Percentiles rank a stretch among this genome's conserved stretches.
These are phyloP conservation scores for Colletes latitarsis DNA, from an alignment of 1,140 invertebrate species.

Conservation along the genomic window DNA sequence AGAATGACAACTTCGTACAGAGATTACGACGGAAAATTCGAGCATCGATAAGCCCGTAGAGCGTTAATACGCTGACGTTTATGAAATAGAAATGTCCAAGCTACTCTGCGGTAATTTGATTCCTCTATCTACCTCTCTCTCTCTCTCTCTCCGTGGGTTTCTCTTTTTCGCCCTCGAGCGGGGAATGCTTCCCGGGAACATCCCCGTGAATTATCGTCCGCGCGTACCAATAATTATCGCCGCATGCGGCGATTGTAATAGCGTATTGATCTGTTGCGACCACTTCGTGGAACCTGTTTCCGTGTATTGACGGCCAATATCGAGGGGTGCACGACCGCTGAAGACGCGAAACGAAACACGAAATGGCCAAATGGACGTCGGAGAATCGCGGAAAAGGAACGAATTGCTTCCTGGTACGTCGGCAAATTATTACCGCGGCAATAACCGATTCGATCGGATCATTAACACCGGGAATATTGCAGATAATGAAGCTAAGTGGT, in stretches of 20 bases:
- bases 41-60: conserved; percentile 26
- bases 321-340: conserved; percentile 10
- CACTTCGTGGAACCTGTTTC: conserved; percentile 47
- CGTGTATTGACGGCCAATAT: conserved; percentile 37
- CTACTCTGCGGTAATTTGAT: conserved; percentile 12
- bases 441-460: too few relatives aligned
- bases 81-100: conserved; percentile 33
- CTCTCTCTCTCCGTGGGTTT: conserved; percentile 15
- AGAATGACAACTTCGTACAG: neutral
- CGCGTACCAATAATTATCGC: conserved; percentile 54
- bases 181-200: neutral
- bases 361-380: neutral
- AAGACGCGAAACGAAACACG: conserved; percentile 6
- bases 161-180: neutral
- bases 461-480: too few relatives aligned
- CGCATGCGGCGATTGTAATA: conserved; percentile 45
- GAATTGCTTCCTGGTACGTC: neutral
- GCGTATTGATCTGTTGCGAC: conserved; percentile 58
- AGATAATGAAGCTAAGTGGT: too few relatives aligned
- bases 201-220: conserved; percentile 44
- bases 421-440: too few relatives aligned
- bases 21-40: conserved; percentile 34
- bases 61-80: conserved; percentile 31
- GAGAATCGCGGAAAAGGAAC: neutral
- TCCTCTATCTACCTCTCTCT: conserved; percentile 6